These are phyloP conservation scores for Chiloscyllium plagiosum DNA, from an alignment of 2,113 vertebrate species.

Conservation along the genomic window DNA sequence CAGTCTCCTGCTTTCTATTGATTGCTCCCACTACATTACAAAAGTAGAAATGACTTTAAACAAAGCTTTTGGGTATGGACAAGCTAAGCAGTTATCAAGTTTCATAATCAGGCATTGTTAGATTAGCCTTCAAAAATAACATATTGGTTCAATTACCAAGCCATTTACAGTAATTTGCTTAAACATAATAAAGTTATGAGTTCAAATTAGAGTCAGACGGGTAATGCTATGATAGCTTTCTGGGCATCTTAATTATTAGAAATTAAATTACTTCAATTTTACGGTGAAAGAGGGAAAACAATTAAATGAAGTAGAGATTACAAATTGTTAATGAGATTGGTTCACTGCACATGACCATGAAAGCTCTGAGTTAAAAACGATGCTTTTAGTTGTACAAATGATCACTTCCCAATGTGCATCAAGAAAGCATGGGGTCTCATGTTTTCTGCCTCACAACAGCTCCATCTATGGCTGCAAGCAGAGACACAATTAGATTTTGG, in stretches of 20 bases:
- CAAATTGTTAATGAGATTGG: neutral
- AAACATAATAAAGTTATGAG: slow-evolving; percentile 22
- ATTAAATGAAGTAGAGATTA: slow-evolving; percentile 1
- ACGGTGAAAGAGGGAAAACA: neutral
- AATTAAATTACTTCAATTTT: slow-evolving; percentile 9
- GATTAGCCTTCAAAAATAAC: slow-evolving; percentile 1
- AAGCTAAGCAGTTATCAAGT: neutral
- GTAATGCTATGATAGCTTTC: neutral
- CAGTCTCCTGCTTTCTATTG: neutral
- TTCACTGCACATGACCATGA: neutral
- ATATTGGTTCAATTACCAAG: slow-evolving; percentile 20
- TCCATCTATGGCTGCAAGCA: neutral
- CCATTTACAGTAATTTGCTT: neutral
- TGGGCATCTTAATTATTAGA: slow-evolving; percentile 8
- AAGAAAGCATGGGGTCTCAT: neutral
- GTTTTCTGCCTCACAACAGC: neutral
- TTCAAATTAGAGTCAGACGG: neutral
- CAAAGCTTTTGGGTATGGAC: neutral
- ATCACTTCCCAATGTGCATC: neutral
- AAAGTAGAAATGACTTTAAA: neutral
- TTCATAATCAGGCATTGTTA: neutral
- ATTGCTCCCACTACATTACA: too few species aligned
- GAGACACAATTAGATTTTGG: too few species aligned
- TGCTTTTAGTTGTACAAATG: neutral
- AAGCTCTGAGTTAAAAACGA: neutral